Conservation (phyloP, 2,888 invertebrate species). For the Drosophila nr. perissopoda region DNA sequence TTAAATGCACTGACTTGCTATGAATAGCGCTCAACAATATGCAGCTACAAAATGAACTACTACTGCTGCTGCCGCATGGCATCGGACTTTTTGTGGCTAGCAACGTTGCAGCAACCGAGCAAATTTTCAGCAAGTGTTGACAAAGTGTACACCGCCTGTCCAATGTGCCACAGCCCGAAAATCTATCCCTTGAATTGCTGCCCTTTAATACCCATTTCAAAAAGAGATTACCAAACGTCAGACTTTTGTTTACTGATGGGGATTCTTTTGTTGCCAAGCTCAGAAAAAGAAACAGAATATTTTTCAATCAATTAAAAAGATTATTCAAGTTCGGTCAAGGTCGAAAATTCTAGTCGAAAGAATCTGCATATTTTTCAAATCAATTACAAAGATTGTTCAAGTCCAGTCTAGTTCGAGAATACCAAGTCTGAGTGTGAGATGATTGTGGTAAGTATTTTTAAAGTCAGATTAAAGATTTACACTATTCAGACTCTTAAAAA, state of each 20-base stretch:
- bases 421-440: neutral
- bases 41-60: slow-evolving; percentile 45
- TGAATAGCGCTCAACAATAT: slow-evolving; percentile 65
- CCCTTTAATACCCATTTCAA: slow-evolving; percentile 59
- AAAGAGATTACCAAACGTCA: slow-evolving; percentile 54
- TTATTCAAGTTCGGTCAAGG: slow-evolving; percentile 1
- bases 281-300: neutral
- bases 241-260: slow-evolving; percentile 37
- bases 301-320: slow-evolving; percentile 1
- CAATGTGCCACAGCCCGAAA: neutral
- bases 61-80: slow-evolving; percentile 34
- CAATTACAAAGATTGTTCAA: neutral
- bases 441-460: neutral
- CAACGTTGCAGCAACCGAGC: slow-evolving; percentile 34
- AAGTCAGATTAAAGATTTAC: neutral
- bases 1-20: slow-evolving; percentile 70
- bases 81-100: slow-evolving; percentile 48
- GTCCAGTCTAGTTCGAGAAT: neutral
- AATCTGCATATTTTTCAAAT: neutral
- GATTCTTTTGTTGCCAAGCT: neutral
- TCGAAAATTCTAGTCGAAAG: neutral
- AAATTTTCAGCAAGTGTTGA: slow-evolving; percentile 64
- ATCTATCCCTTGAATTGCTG: slow-evolving; percentile 4
- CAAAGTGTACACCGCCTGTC: slow-evolving; percentile 54
- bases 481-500: neutral